Base-by-base conservation (phyloP, 2,888 invertebrate genomes). In the Steinernema hermaphroditum region DNA sequence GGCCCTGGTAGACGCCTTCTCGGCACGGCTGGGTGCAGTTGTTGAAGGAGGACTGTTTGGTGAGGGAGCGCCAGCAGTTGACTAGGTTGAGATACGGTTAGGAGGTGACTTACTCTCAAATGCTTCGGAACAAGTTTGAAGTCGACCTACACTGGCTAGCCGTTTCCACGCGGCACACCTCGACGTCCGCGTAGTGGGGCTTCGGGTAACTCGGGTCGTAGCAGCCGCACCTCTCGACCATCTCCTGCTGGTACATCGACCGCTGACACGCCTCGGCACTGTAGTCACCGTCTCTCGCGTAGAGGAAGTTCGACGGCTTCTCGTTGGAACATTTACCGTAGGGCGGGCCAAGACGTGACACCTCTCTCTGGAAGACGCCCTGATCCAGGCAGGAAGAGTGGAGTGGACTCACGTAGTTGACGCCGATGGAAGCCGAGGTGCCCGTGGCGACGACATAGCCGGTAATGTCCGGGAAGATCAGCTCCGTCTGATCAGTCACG, bases 391-490 rank as follows among this genome's bases (percentile, higher is more conserved):
- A n/a, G n/a, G n/a, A n/a, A n/a, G n/a, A n/a, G n/a, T n/a, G n/a
- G 19, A 12, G 16, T 22, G 34, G 49, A 57, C 62, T 22, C 32
- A 87, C 87, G 83, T 80, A 79, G 32, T 78, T 74, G 0, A 87
- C 75, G 9, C 84, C 85, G n/a, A 87, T 78, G 9, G 83, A 83
- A 0, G 87, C 86, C 49, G 82, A 75, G 16, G 77, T 78, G 1
- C 86, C 87, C 0, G 86, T 83, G 4, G 83, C 74, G 14, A 86
- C 78, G 4, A 82, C 82, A 37, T 86, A 80, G 0, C 87, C 87
- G 49, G 85, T 81, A 43, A 86, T 85, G 76, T 87, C 87, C 0
- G 87, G 86, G 57, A 87, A 86, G 1, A 87, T 87, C 70, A 80
- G 80, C 16, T 81, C 80, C 0, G 81, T 82, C 46, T 84, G 76